Base-by-base conservation (phyloP, 2,888 invertebrate genomes). In the Lamellibrachia columna region DNA sequence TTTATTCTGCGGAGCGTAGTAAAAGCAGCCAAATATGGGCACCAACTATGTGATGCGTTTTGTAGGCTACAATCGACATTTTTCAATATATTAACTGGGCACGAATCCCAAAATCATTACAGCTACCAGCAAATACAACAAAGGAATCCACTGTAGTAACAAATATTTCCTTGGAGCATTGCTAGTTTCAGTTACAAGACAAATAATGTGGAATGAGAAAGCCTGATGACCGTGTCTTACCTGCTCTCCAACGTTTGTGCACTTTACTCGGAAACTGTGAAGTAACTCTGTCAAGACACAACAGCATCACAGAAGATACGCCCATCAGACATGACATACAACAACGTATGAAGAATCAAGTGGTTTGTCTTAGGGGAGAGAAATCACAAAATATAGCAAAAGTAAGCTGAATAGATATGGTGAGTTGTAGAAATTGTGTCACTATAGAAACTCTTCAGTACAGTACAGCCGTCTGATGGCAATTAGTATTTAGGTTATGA, bases 221-320 rank as follows among this genome's bases (percentile, higher is more conserved):
- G 2, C 6, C 4, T 75, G 75, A 75, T 22, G 75, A 75, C 22
- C 75, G 22, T 15, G 22, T 92, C 94, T 94, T 94, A 96, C 96
- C 92, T 97, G 97, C 94, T 98, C 97, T 2, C 98, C 98, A 52
- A 98, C 96, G 92, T 97, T 97, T 93, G 96, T 97, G 95, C 98
- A 98, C 3, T 97, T 95, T 0, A 98, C 97, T 94, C 97, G 97
- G 93, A 97, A 97, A 0, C 97, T 97, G 92, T 98, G 97, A 91
- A 97, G 96, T 93, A 97, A 97, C 93, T 95, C 96, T 96, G 95
- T 53, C 95, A 94, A 52, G 15, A 55, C 7, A 91, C 40, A 92
- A 91, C 7, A 90, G 15, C 22, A 28, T 58, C 22, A 90, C 60
- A 60, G 91, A 9, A n/a, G 6, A 75, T 52, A 90, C 28, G 53